phyloP scores from a whole-genome alignment of 1,140 invertebrate species.

The Macrosteles quadrilineatus region DNA sequence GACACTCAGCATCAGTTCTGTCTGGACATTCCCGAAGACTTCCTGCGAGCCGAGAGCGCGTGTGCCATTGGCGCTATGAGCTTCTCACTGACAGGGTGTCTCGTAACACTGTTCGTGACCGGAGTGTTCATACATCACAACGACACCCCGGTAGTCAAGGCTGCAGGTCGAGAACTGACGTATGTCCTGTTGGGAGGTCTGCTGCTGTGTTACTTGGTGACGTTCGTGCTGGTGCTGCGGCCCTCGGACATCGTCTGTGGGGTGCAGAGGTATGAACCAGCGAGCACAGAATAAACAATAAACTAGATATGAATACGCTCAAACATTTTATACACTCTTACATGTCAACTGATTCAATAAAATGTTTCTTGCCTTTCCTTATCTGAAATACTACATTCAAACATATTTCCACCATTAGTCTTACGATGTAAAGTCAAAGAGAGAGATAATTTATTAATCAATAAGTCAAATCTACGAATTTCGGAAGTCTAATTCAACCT shows the following conservation, averaged over 20 bases:
- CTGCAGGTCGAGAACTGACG: slow-evolving; percentile 85
- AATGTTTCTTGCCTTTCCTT: no score
- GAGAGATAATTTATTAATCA: no score
- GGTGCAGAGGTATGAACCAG: slow-evolving; percentile 65
- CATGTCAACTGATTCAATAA: no score
- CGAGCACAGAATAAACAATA: no score
- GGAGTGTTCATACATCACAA: slow-evolving; percentile 72
- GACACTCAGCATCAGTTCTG: slow-evolving; percentile 73
- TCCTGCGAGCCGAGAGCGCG: slow-evolving; percentile 67
- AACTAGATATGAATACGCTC: no score
- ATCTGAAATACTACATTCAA: no score
- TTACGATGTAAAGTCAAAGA: no score
- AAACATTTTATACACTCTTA: no score
- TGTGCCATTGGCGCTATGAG: slow-evolving; percentile 80
- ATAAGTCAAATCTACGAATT: no score
- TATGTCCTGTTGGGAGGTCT: slow-evolving; percentile 85
- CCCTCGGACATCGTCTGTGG: slow-evolving; percentile 75
- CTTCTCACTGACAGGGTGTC: slow-evolving; percentile 81
- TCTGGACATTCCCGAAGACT: slow-evolving; percentile 77
- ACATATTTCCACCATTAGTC: no score
- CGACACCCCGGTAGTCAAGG: slow-evolving; percentile 86
- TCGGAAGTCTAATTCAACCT: no score
- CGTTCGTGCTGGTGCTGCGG: slow-evolving; percentile 77
- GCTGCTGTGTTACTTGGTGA: slow-evolving; percentile 85
- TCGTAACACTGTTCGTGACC: slow-evolving; percentile 69